Evolutionary conservation across 2,113 vertebrate genomes (phyloP), one percentile per base, ranked within the genome.

Genomic region (Bos indicus): DNA sequence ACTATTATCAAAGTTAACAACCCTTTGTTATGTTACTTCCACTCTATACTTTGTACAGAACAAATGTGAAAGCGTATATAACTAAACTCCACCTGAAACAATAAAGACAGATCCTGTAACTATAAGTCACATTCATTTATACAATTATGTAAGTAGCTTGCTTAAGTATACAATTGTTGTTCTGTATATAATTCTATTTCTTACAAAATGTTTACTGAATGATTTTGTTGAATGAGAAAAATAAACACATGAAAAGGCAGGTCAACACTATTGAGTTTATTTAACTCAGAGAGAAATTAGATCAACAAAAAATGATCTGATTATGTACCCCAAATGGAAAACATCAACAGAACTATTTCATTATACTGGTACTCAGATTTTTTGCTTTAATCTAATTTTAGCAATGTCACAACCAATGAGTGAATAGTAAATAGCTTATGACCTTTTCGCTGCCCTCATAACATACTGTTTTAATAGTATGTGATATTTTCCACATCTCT

Each of bases 251-350:
- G 87, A 87, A 60, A 96, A n/a, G 86, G 40, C 74, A 97, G 89
- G 90, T 97, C 60, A 97, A 67, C 92, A 90, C 71, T 96, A 78
- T 5, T 98, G 94, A 62, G 97, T 98, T 98, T 98, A 98, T 90
- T 89, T 89, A 93, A 94, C 87, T 95, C 95, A 40, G 97, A 92
- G 54, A 98, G 6, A 98, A 0, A 0, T 97, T 97, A 98, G 95
- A 97, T 78, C 95, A 98, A 98, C 97, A 97, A 96, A 25, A 98
- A 97, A 83, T 92, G 80, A 98, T 98, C 88, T 96, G 91, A 98
- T 98, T 98, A 97, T 89, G 54, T 60, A 91, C n/a, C 23, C 85
- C 80, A 96, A 98, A 97, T 2, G 6, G 6, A 26, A 98, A 97
- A 92, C 48, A 93, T 98, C 94, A 98, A 60, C 91, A 84, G 98